Evolutionary conservation across 2,888 invertebrate species (phyloP), one percentile per base, ranked within the genome.

Genomic region (Phyto melanocephala): DNA sequence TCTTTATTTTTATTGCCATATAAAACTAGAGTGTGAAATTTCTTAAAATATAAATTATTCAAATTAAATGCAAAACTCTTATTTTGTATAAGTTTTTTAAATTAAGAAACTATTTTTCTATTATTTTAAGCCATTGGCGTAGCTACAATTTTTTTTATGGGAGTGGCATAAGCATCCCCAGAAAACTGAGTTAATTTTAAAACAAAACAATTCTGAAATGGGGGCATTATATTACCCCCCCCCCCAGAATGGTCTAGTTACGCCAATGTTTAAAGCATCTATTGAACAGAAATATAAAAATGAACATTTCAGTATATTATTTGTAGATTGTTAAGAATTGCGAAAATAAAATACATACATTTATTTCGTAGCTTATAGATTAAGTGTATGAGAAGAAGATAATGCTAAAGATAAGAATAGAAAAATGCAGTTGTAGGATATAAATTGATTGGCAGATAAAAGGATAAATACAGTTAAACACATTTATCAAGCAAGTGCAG

Each of bases 11-110:
- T 71, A 17, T 56, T 72, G 65, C n/a, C 71, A 67, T 71, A 71
- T 15, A 58, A 56, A 60, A 78, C 15, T 0, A 45, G 22, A n/a
- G 22, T 47, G 33, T 15, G 45, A 56, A 62, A 50, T 28, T 17
- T 52, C 52, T 67, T 58, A 42, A 62, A 47, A 35, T 28, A 60
- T 11, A 45, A 47, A 70, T 56, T 70, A 56, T 33, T 71, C 20
- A 62, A 45, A 47, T 56, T 71, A 78, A 78, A 78, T 78, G 63
- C 56, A 78, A 71, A 63, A 54, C 56, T 58, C 13, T 54, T 47
- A 24, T 28, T 15, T 4, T 54, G 13, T 28, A n/a, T n/a, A 40
- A n/a, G 13, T 40, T 40, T 40, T 40, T n/a, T 2, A 52, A 63
- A 33, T 11, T 2, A 22, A 33, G 22, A 3, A 52, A 60, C 22